Percentiles rank a stretch among this genome's conserved stretches.
Evolutionary conservation across 1,140 invertebrate genomes (phyloP).

Genomic region (Copidosoma floridanum): DNA sequence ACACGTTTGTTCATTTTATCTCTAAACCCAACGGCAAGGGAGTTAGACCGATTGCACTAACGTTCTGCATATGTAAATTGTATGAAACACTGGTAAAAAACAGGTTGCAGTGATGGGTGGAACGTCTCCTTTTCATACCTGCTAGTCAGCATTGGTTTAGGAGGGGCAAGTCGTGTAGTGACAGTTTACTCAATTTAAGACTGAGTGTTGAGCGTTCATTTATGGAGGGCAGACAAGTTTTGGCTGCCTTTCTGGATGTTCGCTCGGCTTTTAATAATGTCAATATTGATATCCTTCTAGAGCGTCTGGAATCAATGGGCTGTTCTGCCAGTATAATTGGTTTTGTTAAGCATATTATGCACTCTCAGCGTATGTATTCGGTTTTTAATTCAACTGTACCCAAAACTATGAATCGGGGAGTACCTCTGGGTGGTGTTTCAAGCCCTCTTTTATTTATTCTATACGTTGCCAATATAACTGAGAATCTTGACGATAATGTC

Average conservation of each 20-base stretch:
- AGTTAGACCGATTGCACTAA: slow-evolving; percentile 4
- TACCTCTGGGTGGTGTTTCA: background rate
- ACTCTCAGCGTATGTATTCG: too few species aligned
- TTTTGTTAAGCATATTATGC: too few species aligned
- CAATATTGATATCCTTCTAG: slow-evolving; percentile 3
- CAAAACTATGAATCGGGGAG: too few species aligned
- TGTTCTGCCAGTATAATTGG: too few species aligned
- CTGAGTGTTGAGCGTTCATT: background rate
- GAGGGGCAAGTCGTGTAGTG: background rate
- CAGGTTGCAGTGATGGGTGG: background rate
- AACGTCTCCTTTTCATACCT: background rate
- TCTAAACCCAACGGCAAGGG: background rate
- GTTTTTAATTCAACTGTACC: too few species aligned
- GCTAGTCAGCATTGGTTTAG: background rate
- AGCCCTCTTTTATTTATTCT: background rate
- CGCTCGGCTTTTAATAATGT: slow-evolving; percentile 19
- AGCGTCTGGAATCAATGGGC: too few species aligned
- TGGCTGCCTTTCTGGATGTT: slow-evolving; percentile 12
- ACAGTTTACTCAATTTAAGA: background rate
- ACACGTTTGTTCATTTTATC: slow-evolving; percentile 7
- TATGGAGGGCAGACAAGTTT: background rate
- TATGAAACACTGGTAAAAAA: slow-evolving; percentile 22
- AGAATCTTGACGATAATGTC: background rate
- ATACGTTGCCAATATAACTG: background rate
- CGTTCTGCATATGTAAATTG: slow-evolving; percentile 15